A percentile compares a stretch with the other conserved stretches of the same genome.
phyloP scores from a whole-genome alignment of 2,888 invertebrate species.

The Leptopterna dolabrata region DNA sequence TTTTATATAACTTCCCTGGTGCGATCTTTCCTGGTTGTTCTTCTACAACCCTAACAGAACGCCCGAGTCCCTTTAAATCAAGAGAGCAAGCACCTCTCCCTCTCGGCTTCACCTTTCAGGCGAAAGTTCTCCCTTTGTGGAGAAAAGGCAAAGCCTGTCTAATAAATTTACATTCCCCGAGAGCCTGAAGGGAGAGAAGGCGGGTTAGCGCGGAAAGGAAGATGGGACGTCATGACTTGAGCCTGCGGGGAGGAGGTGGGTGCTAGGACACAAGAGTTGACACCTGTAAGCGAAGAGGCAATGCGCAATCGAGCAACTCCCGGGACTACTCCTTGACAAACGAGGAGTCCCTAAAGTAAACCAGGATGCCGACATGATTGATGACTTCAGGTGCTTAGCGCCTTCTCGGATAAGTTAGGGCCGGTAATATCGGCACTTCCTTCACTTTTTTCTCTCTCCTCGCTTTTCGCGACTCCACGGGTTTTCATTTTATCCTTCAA shows the following conservation, averaged over 20 bases:
- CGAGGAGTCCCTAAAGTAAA: conserved; percentile 53
- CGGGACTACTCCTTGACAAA: conserved; percentile 51
- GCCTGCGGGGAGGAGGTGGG: not conserved
- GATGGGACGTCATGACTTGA: conserved; percentile 17
- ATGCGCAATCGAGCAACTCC: conserved; percentile 32
- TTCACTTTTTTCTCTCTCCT: not conserved
- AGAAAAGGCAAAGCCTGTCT: conserved; percentile 29
- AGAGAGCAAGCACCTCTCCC: conserved; percentile 16
- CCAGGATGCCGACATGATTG: conserved; percentile 50
- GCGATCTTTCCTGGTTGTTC: not conserved
- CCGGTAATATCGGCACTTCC: conserved; percentile 51
- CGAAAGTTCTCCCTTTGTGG: conserved; percentile 22
- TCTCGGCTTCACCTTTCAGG: conserved; percentile 20
- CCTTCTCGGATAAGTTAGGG: conserved; percentile 43
- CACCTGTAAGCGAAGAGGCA: conserved; percentile 51
- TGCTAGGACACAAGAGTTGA: conserved; percentile 37
- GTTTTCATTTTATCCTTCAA: not conserved
- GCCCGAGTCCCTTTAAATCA: conserved; percentile 13
- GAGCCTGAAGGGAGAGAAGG: conserved; percentile 4
- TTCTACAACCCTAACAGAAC: not conserved
- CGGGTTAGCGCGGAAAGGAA: conserved; percentile 12
- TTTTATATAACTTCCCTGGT: not conserved
- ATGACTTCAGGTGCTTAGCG: conserved; percentile 52
- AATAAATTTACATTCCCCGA: conserved; percentile 51
- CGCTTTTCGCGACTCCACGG: not conserved